Evolutionary conservation across 1,140 invertebrate genomes (phyloP).

Genomic region (Nymphalis io): DNA sequence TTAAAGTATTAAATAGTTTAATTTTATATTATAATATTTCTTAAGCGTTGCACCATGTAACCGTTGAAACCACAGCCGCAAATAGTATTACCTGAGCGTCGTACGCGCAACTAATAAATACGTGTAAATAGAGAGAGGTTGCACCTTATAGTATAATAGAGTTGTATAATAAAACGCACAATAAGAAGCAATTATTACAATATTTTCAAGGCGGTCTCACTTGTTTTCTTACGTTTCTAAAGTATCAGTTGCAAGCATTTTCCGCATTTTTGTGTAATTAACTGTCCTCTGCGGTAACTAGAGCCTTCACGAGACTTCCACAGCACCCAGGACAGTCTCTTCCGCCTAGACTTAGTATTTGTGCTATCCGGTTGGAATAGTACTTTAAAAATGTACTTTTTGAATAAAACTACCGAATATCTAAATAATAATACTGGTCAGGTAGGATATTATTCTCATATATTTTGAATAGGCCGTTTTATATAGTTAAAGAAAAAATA

Average conservation of each 20-base stretch:
- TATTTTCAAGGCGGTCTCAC: constrained; percentile 42
- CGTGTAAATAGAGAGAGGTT: constrained; percentile 10
- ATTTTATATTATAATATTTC: neutral
- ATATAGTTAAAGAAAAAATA: too few relatives aligned
- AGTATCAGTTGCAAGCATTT: constrained; percentile 33
- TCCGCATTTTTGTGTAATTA: constrained; percentile 47
- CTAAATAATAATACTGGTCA: too few relatives aligned
- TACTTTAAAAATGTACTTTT: too few relatives aligned
- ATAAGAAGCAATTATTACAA: constrained; percentile 38
- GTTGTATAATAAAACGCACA: constrained; percentile 14
- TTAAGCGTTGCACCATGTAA: neutral
- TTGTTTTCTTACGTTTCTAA: constrained; percentile 35
- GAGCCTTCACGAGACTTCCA: constrained; percentile 37
- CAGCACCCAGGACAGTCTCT: constrained; percentile 36
- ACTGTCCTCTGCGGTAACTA: constrained; percentile 27
- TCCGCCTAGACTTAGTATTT: constrained; percentile 30
- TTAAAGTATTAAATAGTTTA: too few relatives aligned
- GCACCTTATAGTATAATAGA: constrained; percentile 1
- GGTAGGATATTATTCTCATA: too few relatives aligned
- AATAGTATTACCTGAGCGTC: neutral
- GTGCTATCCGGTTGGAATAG: too few relatives aligned
- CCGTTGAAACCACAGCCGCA: neutral
- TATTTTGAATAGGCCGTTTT: too few relatives aligned
- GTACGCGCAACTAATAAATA: constrained; percentile 16
- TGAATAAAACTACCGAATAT: too few relatives aligned